Base-by-base conservation (phyloP, 2,888 invertebrate species). In the Cephalotes varians region DNA sequence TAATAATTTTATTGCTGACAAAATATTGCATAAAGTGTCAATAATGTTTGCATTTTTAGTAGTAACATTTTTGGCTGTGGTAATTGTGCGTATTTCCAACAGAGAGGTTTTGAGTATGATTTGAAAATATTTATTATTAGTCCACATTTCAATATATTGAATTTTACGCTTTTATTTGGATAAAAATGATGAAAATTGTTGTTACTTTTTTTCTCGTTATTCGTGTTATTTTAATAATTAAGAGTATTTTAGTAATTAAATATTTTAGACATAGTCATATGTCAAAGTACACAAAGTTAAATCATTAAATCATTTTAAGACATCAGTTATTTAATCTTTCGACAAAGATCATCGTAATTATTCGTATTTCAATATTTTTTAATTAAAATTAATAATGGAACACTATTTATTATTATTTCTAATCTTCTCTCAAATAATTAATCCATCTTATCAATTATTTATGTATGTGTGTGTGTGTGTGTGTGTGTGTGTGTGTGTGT, bases 201-300 rank as follows among this genome's bases (percentile, higher is more conserved):
- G 40, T 56, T 56, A 2, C n/a, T 34, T 34, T 51, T 1, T 4
- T 58, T 12, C 37, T 37, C 21, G 40, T 58, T 60, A 9, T 60
- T 58, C n/a, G 10, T 2, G 18, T n/a, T 28, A 28, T 31, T 15
- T n/a, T 47, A 49, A 12, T 67, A n/a, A 34, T 44, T 56, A 47
- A 44, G n/a, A n/a, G n/a, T n/a, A n/a, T n/a, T n/a, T n/a, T 47
- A 49, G n/a, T 67, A n/a, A 34, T 44, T 56, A 47, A 44, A 60
- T 31, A 56, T n/a, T 60, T 34, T 18, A 28, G 10, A 65, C 18
- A 6, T 28, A 9, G 0, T 12, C 4, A 5, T 18, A 37, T 51
- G 9, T 69, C 9, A 69, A 31, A 12, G 0, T 15, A 9, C n/a
- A n/a, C 9, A 10, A 51, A 21, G 7, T 12, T n/a, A n/a, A 7